Evolutionary conservation across 2,888 invertebrate genomes (phyloP).

Genomic region (Paralinhomoeus sp.): DNA sequence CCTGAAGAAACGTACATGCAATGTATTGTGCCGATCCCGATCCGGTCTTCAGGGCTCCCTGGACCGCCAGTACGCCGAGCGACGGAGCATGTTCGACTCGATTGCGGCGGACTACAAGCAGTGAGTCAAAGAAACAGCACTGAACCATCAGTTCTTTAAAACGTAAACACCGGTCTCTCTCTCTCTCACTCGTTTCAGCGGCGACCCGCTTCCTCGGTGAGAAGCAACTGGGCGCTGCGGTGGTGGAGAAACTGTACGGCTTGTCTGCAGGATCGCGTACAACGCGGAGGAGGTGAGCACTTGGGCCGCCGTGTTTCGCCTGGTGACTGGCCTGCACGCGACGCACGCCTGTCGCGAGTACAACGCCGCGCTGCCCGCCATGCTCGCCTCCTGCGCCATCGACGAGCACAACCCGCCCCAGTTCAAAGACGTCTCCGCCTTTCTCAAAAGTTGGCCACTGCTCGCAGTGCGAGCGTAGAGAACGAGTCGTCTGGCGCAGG

Average conservation of each 20-base stretch:
- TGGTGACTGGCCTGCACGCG: constrained; percentile 64
- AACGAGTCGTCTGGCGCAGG: too few relatives aligned
- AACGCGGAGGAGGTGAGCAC: constrained; percentile 63
- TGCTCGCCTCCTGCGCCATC: constrained; percentile 83
- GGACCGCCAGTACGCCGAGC: constrained; percentile 60
- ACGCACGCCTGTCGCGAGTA: constrained; percentile 90
- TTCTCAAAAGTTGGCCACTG: constrained; percentile 76
- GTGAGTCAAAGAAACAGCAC: constrained; percentile 33
- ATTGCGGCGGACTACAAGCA: constrained; percentile 82
- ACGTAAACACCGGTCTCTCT: background rate
- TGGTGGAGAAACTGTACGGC: too few relatives aligned
- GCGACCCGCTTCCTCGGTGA: constrained; percentile 68
- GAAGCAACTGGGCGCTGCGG: too few relatives aligned
- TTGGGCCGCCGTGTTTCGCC: constrained; percentile 63
- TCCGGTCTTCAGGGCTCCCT: constrained; percentile 44
- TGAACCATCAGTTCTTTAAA: background rate
- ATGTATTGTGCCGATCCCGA: background rate
- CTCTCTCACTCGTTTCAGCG: constrained; percentile 34
- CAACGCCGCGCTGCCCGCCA: constrained; percentile 77
- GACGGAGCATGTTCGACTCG: constrained; percentile 76
- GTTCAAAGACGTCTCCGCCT: constrained; percentile 80
- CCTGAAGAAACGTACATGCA: too few relatives aligned
- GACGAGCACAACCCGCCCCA: constrained; percentile 85
- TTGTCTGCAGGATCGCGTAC: constrained; percentile 73
- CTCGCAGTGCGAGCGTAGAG: too few relatives aligned